These are phyloP conservation scores for Molorchus minor DNA, from an alignment of 2,888 invertebrate genomes.

Conservation along the genomic window DNA sequence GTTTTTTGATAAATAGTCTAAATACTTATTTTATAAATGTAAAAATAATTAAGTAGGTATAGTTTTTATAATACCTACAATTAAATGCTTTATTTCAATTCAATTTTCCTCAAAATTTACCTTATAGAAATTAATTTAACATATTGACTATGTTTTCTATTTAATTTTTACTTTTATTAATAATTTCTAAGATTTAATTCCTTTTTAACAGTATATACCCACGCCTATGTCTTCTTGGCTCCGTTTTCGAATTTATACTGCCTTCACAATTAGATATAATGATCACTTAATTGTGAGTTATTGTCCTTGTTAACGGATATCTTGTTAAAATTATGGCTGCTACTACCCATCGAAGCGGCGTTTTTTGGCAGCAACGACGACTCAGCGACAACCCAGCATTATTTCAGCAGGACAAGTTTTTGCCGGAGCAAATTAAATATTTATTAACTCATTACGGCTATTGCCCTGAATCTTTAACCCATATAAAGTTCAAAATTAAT, in stretches of 20 bases:
- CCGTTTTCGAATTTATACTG: slow-evolving; percentile 58
- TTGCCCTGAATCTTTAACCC: slow-evolving; percentile 30
- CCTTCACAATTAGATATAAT: slow-evolving; percentile 61
- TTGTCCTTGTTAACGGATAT: slow-evolving; percentile 60
- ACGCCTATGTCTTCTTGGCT: slow-evolving; percentile 12
- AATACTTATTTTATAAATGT: too few species aligned
- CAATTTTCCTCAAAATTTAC: background rate
- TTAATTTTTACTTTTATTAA: too few species aligned
- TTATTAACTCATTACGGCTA: slow-evolving; percentile 45
- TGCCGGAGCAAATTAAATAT: slow-evolving; percentile 38
- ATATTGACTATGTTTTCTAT: too few species aligned
- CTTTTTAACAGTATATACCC: background rate
- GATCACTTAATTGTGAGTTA: slow-evolving; percentile 64
- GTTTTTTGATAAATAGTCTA: too few species aligned
- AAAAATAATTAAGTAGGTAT: too few species aligned
- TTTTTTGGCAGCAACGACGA: slow-evolving; percentile 27
- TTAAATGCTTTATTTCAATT: too few species aligned
- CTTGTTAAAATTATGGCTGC: slow-evolving; percentile 59
- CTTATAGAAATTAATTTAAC: too few species aligned
- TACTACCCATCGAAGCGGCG: slow-evolving; percentile 39
- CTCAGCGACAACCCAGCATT: background rate
- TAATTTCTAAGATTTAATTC: too few species aligned
- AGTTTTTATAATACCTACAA: too few species aligned
- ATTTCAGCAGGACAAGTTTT: slow-evolving; percentile 31
- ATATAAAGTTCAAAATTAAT: slow-evolving; percentile 38